These are phyloP conservation scores for Xyrauchen texanus DNA, from an alignment of 2,113 vertebrate genomes.

Conservation along the genomic window DNA sequence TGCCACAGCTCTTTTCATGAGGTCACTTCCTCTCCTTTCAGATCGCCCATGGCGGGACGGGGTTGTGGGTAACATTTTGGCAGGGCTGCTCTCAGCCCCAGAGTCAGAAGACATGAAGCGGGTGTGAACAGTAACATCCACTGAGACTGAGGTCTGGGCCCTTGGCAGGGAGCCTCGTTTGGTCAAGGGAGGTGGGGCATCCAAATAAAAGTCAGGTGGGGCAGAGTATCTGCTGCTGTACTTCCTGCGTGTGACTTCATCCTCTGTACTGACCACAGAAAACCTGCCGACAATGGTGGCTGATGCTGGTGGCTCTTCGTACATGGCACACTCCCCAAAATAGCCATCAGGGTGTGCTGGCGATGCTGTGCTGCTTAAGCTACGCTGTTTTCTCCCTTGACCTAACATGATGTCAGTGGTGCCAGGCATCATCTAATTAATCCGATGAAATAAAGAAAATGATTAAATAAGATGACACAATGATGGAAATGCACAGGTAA, in stretches of 20 bases:
- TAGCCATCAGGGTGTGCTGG: slow-evolving; percentile 65
- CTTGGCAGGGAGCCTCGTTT: slow-evolving; percentile 77
- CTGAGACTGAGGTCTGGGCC: slow-evolving; percentile 79
- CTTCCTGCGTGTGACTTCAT: slow-evolving; percentile 81
- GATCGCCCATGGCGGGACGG: slow-evolving; percentile 71
- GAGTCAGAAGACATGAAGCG: slow-evolving; percentile 89
- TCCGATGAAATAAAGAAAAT: slow-evolving; percentile 1
- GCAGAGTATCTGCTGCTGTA: slow-evolving; percentile 89
- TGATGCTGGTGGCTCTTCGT: slow-evolving; percentile 62
- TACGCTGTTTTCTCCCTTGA: slow-evolving; percentile 70
- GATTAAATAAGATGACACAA: neutral
- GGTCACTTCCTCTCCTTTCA: slow-evolving; percentile 78
- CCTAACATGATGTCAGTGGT: slow-evolving; percentile 75
- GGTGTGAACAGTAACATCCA: slow-evolving; percentile 66
- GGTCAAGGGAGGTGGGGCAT: slow-evolving; percentile 79
- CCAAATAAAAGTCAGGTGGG: slow-evolving; percentile 90
- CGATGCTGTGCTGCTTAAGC: slow-evolving; percentile 67
- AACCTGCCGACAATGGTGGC: slow-evolving; percentile 91
- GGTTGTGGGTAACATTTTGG: slow-evolving; percentile 66
- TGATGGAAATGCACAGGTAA: neutral
- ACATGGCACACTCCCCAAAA: slow-evolving; percentile 53
- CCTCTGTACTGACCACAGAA: slow-evolving; percentile 87
- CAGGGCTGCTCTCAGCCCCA: slow-evolving; percentile 81
- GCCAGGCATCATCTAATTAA: slow-evolving; percentile 68
- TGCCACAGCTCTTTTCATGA: slow-evolving; percentile 88